Evolutionary conservation across 2,888 invertebrate genomes (phyloP).

Genomic region (Herminia tarsipennalis): DNA sequence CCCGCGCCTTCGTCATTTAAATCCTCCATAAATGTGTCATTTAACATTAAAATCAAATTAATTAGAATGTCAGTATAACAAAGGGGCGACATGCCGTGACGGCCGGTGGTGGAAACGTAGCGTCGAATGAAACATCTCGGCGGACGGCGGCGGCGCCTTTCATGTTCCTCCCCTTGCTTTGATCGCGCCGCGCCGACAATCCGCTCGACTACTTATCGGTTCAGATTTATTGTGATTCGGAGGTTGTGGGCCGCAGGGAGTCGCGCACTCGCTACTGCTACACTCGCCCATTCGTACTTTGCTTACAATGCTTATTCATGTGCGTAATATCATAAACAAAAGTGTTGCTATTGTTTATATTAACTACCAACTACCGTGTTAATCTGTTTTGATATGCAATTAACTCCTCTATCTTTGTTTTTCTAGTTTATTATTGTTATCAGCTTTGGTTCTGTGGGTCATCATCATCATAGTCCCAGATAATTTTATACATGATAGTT

Average conservation of each 20-base stretch:
- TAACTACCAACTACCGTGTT: slow-evolving; percentile 5
- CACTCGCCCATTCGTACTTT: slow-evolving; percentile 59
- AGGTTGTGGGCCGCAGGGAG: slow-evolving; percentile 73
- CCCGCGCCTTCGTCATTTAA: slow-evolving; percentile 63
- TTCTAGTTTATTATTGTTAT: too few species aligned
- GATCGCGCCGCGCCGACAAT: slow-evolving; percentile 82
- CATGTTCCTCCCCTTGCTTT: slow-evolving; percentile 79
- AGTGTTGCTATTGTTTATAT: slow-evolving; percentile 43
- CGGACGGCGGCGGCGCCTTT: slow-evolving; percentile 75
- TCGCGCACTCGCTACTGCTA: slow-evolving; percentile 54
- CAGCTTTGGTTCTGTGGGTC: too few species aligned
- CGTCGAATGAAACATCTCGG: slow-evolving; percentile 66
- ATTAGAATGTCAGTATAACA: slow-evolving; percentile 75
- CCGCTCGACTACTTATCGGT: slow-evolving; percentile 83
- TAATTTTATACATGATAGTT: too few species aligned
- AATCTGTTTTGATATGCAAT: slow-evolving; percentile 13
- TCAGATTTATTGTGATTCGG: slow-evolving; percentile 85
- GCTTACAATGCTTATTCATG: slow-evolving; percentile 58
- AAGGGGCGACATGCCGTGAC: slow-evolving; percentile 67
- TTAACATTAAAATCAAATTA: slow-evolving; percentile 71
- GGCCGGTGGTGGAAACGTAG: slow-evolving; percentile 72
- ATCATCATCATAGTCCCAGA: too few species aligned
- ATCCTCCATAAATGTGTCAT: slow-evolving; percentile 59
- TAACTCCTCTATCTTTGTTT: not conserved
- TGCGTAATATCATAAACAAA: slow-evolving; percentile 58